phyloP scores from a whole-genome alignment of 2,888 invertebrate species.

The Alentia gelatinosa region DNA sequence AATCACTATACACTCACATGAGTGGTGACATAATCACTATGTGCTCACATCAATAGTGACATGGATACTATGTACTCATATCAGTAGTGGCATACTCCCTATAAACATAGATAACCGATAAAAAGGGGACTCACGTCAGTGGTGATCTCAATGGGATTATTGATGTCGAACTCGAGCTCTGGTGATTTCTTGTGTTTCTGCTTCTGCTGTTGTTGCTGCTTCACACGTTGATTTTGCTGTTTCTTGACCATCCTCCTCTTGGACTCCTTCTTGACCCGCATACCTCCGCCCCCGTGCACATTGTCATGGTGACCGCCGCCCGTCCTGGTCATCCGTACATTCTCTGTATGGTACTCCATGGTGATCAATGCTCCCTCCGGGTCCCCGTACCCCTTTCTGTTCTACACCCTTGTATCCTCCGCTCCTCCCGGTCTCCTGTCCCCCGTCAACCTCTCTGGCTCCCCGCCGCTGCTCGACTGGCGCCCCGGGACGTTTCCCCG shows the following conservation, averaged over 20 bases:
- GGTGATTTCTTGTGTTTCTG: not conserved
- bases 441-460: not conserved
- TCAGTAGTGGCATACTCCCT: not conserved
- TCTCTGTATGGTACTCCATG: constrained; percentile 7
- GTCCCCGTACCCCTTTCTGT: too few relatives aligned
- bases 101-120: not conserved
- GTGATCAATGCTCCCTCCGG: not conserved
- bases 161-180: constrained; percentile 35
- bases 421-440: not conserved
- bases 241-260: not conserved
- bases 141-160: constrained; percentile 98
- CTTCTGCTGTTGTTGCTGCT: not conserved
- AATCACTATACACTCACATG: not conserved
- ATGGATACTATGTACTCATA: not conserved
- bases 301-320: not conserved
- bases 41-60: not conserved
- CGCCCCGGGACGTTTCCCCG: not conserved
- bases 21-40: not conserved
- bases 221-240: not conserved
- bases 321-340: not conserved
- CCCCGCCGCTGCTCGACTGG: not conserved
- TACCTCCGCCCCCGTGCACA: not conserved
- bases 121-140: constrained; percentile 88
- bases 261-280: not conserved
- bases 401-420: too few relatives aligned